These are phyloP conservation scores for Neotoxoptera formosana DNA, from an alignment of 1,140 invertebrate species.

Conservation along the genomic window DNA sequence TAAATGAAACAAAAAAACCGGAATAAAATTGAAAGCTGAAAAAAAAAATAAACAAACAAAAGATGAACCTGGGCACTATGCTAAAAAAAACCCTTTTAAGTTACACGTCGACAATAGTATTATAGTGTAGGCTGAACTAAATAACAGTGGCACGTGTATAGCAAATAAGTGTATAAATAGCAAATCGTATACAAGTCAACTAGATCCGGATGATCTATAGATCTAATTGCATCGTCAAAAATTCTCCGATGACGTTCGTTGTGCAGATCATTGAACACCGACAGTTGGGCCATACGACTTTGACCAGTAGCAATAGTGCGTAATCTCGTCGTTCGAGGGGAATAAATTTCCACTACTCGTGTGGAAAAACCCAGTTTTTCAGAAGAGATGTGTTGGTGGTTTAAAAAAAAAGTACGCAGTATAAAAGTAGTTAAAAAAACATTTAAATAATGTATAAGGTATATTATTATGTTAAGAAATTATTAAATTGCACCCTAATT, in stretches of 20 bases:
- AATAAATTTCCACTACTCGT: too few species aligned
- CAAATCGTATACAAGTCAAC: not conserved
- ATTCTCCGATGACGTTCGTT: not conserved
- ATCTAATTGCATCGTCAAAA: not conserved
- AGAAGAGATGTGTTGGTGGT: too few species aligned
- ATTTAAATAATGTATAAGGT: too few species aligned
- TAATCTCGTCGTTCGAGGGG: not conserved
- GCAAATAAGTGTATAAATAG: not conserved
- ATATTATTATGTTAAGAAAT: too few species aligned
- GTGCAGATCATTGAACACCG: not conserved
- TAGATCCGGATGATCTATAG: not conserved
- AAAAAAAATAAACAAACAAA: not conserved
- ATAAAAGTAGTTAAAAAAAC: too few species aligned
- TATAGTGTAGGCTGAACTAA: not conserved
- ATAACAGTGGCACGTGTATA: not conserved
- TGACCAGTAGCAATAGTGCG: not conserved
- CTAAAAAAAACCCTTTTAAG: not conserved
- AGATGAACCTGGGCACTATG: not conserved
- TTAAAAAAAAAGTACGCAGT: too few species aligned
- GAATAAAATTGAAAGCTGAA: not conserved
- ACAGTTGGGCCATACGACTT: too few species aligned
- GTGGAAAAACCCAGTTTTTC: too few species aligned
- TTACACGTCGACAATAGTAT: not conserved
- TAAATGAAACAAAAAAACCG: not conserved
- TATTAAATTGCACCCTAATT: too few species aligned